phyloP scores from a whole-genome alignment of 2,797 vertebrate species.

The Melanotaenia trifasciata region DNA sequence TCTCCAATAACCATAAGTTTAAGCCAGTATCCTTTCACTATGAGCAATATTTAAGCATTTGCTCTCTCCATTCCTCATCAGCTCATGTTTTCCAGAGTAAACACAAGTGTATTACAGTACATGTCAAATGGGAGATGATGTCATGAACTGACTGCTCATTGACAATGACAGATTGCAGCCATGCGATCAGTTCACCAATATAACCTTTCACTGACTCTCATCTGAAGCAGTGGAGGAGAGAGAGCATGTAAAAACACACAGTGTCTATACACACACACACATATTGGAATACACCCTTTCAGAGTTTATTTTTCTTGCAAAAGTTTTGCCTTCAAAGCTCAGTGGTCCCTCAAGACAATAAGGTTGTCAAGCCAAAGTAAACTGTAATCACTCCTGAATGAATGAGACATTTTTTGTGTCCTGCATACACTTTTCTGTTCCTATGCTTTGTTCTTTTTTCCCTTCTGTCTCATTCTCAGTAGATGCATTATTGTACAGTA shows the following conservation, averaged over 20 bases:
- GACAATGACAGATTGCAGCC: slow-evolving; percentile 70
- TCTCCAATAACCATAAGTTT: slow-evolving; percentile 38
- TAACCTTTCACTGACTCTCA: slow-evolving; percentile 64
- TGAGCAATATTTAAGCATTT: slow-evolving; percentile 41
- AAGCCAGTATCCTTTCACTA: slow-evolving; percentile 51
- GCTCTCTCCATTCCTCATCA: slow-evolving; percentile 45
- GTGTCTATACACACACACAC: not conserved
- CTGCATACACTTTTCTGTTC: slow-evolving; percentile 46
- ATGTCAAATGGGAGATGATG: slow-evolving; percentile 67
- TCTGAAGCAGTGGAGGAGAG: slow-evolving; percentile 34
- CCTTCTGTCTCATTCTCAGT: slow-evolving; percentile 30
- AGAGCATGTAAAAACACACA: slow-evolving; percentile 22
- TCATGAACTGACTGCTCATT: slow-evolving; percentile 59
- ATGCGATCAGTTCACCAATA: slow-evolving; percentile 63
- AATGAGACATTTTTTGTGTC: slow-evolving; percentile 57
- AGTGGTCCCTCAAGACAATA: slow-evolving; percentile 61
- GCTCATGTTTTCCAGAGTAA: slow-evolving; percentile 65
- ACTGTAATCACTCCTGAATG: slow-evolving; percentile 64
- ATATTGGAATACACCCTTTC: slow-evolving; percentile 40
- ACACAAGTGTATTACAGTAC: slow-evolving; percentile 59
- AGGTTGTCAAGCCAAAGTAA: slow-evolving; percentile 64
- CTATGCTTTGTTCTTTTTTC: slow-evolving; percentile 49
- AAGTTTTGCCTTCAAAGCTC: slow-evolving; percentile 45
- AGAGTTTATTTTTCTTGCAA: slow-evolving; percentile 36
- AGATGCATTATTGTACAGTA: slow-evolving; percentile 22